Evolutionary conservation across 2,113 vertebrate species (phyloP).

Genomic region (Microtus richardsoni): DNA sequence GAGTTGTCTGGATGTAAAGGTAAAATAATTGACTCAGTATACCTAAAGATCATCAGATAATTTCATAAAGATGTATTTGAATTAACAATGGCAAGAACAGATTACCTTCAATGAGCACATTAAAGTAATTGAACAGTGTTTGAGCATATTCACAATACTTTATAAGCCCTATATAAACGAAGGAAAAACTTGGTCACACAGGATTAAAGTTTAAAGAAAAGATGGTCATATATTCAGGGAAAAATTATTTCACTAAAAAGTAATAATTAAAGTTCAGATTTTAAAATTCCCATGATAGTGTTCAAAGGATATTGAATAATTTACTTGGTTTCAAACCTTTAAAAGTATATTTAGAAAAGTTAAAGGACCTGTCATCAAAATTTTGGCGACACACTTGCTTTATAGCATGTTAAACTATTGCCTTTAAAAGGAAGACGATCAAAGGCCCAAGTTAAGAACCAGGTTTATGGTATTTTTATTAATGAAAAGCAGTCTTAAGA

Average conservation of each 20-base stretch:
- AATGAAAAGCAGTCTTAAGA: not conserved
- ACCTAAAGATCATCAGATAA: conserved; percentile 11
- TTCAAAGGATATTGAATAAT: not conserved
- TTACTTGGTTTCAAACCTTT: conserved; percentile 10
- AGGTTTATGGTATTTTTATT: not conserved
- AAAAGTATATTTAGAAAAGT: not conserved
- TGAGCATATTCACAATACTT: not conserved
- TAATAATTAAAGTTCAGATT: conserved; percentile 21
- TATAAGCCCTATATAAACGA: conserved; percentile 3
- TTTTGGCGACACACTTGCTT: not conserved
- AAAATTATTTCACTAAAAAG: conserved; percentile 33
- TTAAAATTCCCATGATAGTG: not conserved
- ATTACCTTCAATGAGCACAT: conserved; percentile 40
- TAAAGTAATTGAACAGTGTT: not conserved
- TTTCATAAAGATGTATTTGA: not conserved
- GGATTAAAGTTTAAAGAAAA: not conserved
- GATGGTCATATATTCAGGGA: not conserved
- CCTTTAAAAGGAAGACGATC: not conserved
- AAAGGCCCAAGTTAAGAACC: not conserved
- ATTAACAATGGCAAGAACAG: not conserved
- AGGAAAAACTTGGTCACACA: not conserved
- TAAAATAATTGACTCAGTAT: not conserved
- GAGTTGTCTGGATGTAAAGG: not conserved
- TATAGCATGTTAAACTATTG: not conserved
- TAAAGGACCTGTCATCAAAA: not conserved